Conservation (phyloP, 2,888 invertebrate species). For the Conomelus anceps region DNA sequence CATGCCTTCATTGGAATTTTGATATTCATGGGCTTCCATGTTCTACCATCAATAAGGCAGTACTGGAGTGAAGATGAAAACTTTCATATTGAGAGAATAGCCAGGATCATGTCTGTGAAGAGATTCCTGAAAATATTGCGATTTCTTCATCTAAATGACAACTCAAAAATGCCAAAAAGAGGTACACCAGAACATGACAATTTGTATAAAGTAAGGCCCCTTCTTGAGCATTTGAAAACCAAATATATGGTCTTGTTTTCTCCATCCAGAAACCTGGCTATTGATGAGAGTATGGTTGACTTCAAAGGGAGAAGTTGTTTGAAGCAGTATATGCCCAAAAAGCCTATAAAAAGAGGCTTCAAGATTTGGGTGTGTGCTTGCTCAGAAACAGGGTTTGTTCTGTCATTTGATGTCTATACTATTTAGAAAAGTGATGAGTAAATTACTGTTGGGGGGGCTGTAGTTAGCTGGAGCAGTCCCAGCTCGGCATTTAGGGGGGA, state of each 20-base stretch:
- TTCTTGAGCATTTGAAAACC: background rate
- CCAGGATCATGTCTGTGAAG: constrained; percentile 14
- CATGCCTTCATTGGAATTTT: constrained; percentile 11
- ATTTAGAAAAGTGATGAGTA: background rate
- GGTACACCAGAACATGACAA: background rate
- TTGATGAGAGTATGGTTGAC: background rate
- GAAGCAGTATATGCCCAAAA: constrained; percentile 2
- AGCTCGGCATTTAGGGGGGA: too few relatives aligned
- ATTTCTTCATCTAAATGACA: constrained; percentile 19
- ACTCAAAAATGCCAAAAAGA: constrained; percentile 15
- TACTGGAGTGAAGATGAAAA: constrained; percentile 19
- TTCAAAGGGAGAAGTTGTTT: constrained; percentile 4
- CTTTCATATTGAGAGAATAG: constrained; percentile 13
- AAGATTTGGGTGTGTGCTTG: constrained; percentile 3
- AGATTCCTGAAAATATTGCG: constrained; percentile 19
- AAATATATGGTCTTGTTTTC: background rate
- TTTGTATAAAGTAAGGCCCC: background rate
- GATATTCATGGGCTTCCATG: constrained; percentile 17
- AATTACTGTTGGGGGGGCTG: too few relatives aligned
- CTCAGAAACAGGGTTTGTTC: background rate
- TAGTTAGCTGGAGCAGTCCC: too few relatives aligned
- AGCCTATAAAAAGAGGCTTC: constrained; percentile 3
- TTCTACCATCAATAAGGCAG: constrained; percentile 5
- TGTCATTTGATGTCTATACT: background rate
- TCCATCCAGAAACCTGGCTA: background rate